Evolutionary conservation across 2,797 vertebrate genomes (phyloP).

Genomic region (Rhinella marina): DNA sequence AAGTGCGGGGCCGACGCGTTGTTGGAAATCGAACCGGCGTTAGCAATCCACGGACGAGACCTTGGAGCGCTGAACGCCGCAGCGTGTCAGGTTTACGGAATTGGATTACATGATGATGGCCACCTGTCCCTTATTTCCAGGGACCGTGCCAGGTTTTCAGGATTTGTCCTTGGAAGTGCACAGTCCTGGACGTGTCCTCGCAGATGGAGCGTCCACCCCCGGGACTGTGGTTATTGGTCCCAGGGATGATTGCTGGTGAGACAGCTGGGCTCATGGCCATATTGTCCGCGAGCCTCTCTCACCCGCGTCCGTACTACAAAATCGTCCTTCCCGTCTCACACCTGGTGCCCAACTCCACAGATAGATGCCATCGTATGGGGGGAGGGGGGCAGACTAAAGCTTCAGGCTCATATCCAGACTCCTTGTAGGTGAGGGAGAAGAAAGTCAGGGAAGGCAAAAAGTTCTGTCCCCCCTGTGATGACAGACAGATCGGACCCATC

Average conservation of each 20-base stretch:
- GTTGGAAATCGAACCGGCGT: not conserved
- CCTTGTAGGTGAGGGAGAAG: too few species aligned
- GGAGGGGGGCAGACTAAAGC: too few species aligned
- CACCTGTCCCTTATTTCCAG: conserved; percentile 18
- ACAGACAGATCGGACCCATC: too few species aligned
- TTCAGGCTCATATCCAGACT: too few species aligned
- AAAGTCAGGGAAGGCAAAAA: too few species aligned
- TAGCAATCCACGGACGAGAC: not conserved
- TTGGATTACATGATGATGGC: conserved; percentile 16
- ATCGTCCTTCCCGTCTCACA: not conserved
- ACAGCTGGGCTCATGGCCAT: not conserved
- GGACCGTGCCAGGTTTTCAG: conserved; percentile 5
- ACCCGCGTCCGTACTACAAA: not conserved
- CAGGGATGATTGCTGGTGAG: not conserved
- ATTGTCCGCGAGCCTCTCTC: not conserved
- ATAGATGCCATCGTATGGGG: too few species aligned
- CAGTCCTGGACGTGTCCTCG: not conserved
- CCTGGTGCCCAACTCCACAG: too few species aligned
- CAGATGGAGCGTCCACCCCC: not conserved
- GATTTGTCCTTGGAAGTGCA: conserved; percentile 13
- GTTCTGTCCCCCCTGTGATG: too few species aligned
- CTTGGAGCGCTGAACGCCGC: not conserved
- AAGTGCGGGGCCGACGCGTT: not conserved
- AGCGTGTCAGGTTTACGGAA: not conserved
- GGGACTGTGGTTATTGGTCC: not conserved